Base-by-base conservation (phyloP, 2,888 invertebrate genomes). In the Harmothoe impar region DNA sequence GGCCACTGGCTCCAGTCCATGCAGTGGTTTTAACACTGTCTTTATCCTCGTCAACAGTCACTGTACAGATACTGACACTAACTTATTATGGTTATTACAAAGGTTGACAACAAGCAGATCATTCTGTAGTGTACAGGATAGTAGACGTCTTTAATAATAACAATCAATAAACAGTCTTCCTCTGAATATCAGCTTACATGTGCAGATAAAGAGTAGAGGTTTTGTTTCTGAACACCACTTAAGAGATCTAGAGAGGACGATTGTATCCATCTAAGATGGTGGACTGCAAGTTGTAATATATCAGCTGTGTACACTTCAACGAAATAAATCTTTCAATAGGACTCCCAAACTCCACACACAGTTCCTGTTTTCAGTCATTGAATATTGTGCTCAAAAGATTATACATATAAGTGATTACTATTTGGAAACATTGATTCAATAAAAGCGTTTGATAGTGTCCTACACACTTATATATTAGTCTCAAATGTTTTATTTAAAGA, bases 281-380 rank as follows among this genome's bases (percentile, higher is more conserved):
- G 81, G 81, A 81, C 81, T 81, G 81, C n/a, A 81, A 81, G 33
- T 81, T 33, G 81, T 81, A 81, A 20, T 81, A 81, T 43, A 43
- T 81, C 31, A 25, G 43, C 43, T 33, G 35, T 81, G 81, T 43
- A 81, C 81, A 81, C 43, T n/a, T 1, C 81, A 81, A 77, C 7
- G 25, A 86, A 56, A 86, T 25, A 86, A 86, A 86, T 86, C n/a
- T 86, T 33, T 54, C 54, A 86, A 86, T 54, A 86, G 86, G 52
- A 86, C 51, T 86, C 54, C 86, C 86, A 54, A 31, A 62, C 62
- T 62, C 62, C 62, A 62, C 1, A n/a, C n/a, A n/a, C n/a, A n/a
- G n/a, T n/a, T n/a, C n/a, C n/a, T n/a, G n/a, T n/a, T n/a, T n/a
- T n/a, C n/a, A n/a, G n/a, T n/a, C n/a, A n/a, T n/a, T n/a, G n/a